Evolutionary conservation across 2,113 vertebrate species (phyloP).

Genomic region (Cairina moschata): DNA sequence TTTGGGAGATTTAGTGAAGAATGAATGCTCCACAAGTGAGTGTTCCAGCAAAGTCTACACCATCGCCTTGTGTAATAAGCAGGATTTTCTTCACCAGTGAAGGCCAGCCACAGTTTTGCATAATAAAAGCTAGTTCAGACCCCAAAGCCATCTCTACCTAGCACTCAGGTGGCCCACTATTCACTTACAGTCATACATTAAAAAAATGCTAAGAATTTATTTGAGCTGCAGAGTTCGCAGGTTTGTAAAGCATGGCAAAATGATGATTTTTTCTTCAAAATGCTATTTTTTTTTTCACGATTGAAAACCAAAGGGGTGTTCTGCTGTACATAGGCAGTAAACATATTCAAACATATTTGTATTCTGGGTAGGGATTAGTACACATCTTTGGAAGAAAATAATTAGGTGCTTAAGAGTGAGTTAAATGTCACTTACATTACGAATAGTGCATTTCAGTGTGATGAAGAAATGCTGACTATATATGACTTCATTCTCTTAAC

Average conservation of each 20-base stretch:
- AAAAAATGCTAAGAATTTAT: background rate
- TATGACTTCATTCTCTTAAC: conserved; percentile 63
- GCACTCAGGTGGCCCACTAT: background rate
- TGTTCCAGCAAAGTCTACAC: background rate
- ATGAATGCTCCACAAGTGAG: background rate
- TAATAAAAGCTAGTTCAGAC: conserved; percentile 4
- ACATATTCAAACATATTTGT: conserved; percentile 63
- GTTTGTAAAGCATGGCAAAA: conserved; percentile 46
- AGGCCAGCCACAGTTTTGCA: background rate
- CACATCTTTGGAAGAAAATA: conserved; percentile 67
- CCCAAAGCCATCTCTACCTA: background rate
- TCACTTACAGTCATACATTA: background rate
- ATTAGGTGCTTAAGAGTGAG: conserved; percentile 69
- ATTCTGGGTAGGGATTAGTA: conserved; percentile 51
- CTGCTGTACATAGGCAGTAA: conserved; percentile 25
- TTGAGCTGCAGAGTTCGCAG: background rate
- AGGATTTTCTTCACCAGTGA: background rate
- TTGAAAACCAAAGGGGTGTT: conserved; percentile 22
- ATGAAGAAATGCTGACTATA: conserved; percentile 71
- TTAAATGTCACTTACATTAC: conserved; percentile 69
- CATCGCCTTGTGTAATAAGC: background rate
- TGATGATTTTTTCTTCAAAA: conserved; percentile 5
- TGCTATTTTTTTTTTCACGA: background rate
- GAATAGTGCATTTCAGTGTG: conserved; percentile 45
- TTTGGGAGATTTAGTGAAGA: background rate